phyloP scores from a whole-genome alignment of 2,113 vertebrate species.

The Vombatus ursinus region DNA sequence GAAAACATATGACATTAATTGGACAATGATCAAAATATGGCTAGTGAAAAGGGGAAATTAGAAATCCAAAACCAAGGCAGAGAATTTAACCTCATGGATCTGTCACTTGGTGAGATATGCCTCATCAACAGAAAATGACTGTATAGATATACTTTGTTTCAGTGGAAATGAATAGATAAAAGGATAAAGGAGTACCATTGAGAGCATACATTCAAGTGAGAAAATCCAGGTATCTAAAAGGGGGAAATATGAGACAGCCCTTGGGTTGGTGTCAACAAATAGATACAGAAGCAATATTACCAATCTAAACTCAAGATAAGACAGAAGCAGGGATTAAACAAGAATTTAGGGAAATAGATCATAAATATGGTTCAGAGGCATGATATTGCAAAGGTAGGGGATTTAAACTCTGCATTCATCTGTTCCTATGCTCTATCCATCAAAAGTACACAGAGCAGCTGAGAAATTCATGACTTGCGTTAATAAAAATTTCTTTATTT shows the following conservation, averaged over 20 bases:
- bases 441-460: not conserved
- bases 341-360: not conserved
- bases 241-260: not conserved
- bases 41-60: not conserved
- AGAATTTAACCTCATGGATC: not conserved
- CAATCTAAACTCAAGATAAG: not conserved
- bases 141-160: not conserved
- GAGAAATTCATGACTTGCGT: not conserved
- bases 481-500: not conserved
- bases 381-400: no score
- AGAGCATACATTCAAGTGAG: not conserved
- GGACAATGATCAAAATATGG: not conserved
- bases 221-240: not conserved
- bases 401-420: not conserved
- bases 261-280: not conserved
- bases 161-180: not conserved
- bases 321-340: not conserved
- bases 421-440: not conserved
- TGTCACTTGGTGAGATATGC: not conserved
- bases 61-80: not conserved
- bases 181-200: not conserved
- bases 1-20: not conserved
- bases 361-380: not conserved
- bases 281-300: not conserved
- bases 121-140: not conserved